Conservation (phyloP, 1,140 invertebrate species). For the Magallana ariakensis region DNA sequence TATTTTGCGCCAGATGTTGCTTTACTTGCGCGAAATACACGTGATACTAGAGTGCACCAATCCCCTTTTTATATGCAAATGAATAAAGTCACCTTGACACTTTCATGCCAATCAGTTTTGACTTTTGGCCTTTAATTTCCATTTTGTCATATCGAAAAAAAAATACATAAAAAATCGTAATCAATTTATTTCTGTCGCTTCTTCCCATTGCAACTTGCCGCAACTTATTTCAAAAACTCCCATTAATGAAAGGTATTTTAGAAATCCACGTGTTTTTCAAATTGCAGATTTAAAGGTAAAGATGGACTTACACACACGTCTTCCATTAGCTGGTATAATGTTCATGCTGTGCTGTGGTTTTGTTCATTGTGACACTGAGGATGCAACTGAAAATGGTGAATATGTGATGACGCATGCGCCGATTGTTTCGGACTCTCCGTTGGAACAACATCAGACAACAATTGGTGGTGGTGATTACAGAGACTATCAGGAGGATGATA, state of each 20-base stretch:
- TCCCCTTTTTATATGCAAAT: neutral
- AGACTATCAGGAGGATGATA: slow-evolving; percentile 12
- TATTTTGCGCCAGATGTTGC: slow-evolving; percentile 4
- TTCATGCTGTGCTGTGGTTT: neutral
- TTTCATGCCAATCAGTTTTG: neutral
- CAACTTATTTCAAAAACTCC: no score
- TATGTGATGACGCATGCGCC: neutral
- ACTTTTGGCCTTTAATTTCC: neutral
- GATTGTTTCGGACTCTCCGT: neutral
- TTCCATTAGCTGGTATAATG: neutral
- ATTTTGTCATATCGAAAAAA: neutral
- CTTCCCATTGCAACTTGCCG: neutral
- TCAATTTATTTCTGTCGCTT: neutral
- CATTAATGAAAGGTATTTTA: no score
- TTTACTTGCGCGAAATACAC: neutral
- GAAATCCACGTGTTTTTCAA: neutral
- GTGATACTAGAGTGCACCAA: slow-evolving; percentile 16
- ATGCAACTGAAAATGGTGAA: neutral
- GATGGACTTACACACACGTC: neutral
- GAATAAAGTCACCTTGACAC: slow-evolving; percentile 7
- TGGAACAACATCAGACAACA: neutral
- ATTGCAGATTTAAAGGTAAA: neutral
- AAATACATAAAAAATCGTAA: slow-evolving; percentile 5
- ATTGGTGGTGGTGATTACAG: neutral
- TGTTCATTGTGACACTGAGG: neutral